Base-by-base conservation (phyloP, 2,797 vertebrate genomes). In the Octomys mimax region DNA sequence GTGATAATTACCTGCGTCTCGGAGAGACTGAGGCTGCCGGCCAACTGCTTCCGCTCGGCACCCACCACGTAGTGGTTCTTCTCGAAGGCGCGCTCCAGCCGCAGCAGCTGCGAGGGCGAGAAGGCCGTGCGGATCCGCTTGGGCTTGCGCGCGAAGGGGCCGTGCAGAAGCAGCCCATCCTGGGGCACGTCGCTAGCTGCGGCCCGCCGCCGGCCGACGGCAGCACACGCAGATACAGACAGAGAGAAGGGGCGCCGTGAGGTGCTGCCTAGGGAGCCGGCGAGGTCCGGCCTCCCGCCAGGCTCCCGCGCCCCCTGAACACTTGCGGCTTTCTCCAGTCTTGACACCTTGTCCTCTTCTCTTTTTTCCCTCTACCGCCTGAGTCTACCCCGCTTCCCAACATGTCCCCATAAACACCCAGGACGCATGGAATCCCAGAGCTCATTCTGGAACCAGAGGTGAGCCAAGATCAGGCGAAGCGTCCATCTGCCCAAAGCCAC, bases 31-130 rank as follows among this genome's bases (percentile, higher is more conserved):
- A 99, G 98, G 98, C 99, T 99, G 98, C 99, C 99, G 0, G 99
- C 99, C 97, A 99, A 98, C 98, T 99, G 99, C 98, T 99, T 99
- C 97, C 99, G 98, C 98, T 99, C 99, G 39, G 99, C 99, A 8
- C 99, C 99, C 77, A 99, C 99, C 68, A 99, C 99, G 95, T 99
- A 99, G 98, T 99, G 99, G 97, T 99, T 99, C 99, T 99, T 99
- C 99, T 99, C 99, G 95, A 99, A 99, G 97, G 99, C 99, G 84
- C 99, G 96, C 77, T 99, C 99, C 96, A 99, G 99, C 1, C 99
- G 99, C 96, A 99, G 99, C 36, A 99, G 99, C 99, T 99, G 99
- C 0, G 99, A 99, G 0, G 99, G 99, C 0, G 99, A 99, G 97
- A 99, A 99, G 97, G 99, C 99, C 2, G 99, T 99, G 94, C 99